These are phyloP conservation scores for Agrotis clavis DNA, from an alignment of 2,888 invertebrate species.

Conservation along the genomic window DNA sequence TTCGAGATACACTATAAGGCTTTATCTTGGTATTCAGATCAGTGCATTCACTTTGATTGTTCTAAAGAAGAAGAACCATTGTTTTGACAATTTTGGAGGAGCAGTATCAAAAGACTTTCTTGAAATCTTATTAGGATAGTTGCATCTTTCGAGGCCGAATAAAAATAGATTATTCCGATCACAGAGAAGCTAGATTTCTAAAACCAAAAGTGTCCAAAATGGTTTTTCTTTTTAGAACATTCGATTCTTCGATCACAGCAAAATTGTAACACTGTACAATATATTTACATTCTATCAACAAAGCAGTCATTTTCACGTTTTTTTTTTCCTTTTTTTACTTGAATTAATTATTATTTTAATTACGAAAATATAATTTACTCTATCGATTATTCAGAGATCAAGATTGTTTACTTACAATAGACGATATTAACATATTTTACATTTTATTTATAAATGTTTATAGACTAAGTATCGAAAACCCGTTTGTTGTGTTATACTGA, in stretches of 20 bases:
- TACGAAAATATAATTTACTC: constrained; percentile 89
- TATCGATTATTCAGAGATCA: constrained; percentile 86
- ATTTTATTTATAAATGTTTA: constrained; percentile 65
- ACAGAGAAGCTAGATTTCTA: background rate
- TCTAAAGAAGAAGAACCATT: constrained; percentile 18
- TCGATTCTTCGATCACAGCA: constrained; percentile 74
- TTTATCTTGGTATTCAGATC: constrained; percentile 30
- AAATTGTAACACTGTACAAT: constrained; percentile 86
- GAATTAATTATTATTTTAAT: constrained; percentile 71
- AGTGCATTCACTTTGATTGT: constrained; percentile 64
- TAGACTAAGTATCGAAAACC: constrained; percentile 79
- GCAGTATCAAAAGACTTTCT: background rate
- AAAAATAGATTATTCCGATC: background rate
- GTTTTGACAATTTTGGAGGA: background rate
- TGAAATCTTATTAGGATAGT: background rate
- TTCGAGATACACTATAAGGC: constrained; percentile 12
- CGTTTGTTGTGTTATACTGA: constrained; percentile 72
- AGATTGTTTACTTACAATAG: constrained; percentile 78
- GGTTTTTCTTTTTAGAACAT: constrained; percentile 20
- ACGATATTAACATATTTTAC: constrained; percentile 71
- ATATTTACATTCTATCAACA: constrained; percentile 82
- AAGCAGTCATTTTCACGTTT: constrained; percentile 74
- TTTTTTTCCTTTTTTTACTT: constrained; percentile 69
- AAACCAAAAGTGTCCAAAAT: background rate
- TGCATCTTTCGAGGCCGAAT: constrained; percentile 1